phyloP scores from a whole-genome alignment of 1,140 invertebrate genomes.

The Muscidifurax raptorellus region DNA sequence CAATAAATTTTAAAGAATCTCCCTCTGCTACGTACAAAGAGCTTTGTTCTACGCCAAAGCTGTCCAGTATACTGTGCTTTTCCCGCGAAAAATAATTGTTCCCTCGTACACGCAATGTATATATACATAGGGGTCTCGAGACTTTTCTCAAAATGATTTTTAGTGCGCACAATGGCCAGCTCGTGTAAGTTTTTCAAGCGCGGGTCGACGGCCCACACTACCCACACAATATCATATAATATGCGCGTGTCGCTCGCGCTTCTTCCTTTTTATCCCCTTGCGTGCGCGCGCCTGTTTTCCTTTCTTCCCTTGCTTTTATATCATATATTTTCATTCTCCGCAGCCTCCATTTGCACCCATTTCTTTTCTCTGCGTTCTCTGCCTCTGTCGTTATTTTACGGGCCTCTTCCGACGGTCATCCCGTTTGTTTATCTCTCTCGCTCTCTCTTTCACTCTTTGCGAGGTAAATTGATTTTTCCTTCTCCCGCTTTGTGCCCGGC shows the following conservation, averaged over 20 bases:
- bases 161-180: background rate
- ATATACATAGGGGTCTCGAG: too few relatives aligned
- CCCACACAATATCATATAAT: too few relatives aligned
- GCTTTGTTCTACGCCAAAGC: background rate
- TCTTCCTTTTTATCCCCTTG: constrained; percentile 14
- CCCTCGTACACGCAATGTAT: background rate
- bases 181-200: constrained; percentile 53
- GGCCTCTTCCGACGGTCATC: constrained; percentile 49
- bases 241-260: background rate
- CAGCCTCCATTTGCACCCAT: constrained; percentile 25
- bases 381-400: constrained; percentile 22
- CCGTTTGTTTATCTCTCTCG: constrained; percentile 38
- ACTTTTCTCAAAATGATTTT: background rate
- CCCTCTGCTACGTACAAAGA: background rate
- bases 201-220: constrained; percentile 30
- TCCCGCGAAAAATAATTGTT: background rate
- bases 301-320: constrained; percentile 37
- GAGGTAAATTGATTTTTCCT: constrained; percentile 15
- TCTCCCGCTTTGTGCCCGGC: background rate
- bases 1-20: background rate
- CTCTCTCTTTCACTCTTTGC: background rate
- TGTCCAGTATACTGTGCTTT: too few relatives aligned
- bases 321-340: background rate
- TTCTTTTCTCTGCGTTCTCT: background rate
- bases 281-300: constrained; percentile 25